phyloP scores from a whole-genome alignment of 2,113 vertebrate species.

The Muscicapa adusta region DNA sequence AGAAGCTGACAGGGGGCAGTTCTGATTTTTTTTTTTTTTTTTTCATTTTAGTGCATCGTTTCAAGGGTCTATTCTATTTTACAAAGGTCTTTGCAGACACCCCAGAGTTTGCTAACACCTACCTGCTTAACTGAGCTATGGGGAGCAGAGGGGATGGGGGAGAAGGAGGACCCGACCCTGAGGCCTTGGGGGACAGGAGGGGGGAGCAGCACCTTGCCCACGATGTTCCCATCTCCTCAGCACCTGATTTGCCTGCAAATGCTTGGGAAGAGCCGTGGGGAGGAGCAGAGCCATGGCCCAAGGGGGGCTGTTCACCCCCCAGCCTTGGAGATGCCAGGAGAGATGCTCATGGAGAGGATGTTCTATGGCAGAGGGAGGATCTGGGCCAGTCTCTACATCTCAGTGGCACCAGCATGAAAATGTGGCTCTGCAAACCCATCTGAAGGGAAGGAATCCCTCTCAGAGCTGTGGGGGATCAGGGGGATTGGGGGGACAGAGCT shows the following conservation, averaged over 20 bases:
- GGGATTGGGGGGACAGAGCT: neutral
- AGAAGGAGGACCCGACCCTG: neutral
- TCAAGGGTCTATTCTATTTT: neutral
- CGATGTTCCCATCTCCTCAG: neutral
- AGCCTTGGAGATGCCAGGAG: neutral
- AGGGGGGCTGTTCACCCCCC: neutral
- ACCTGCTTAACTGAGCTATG: neutral
- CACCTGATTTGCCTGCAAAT: neutral
- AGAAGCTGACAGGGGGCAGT: neutral
- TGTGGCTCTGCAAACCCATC: too few species aligned
- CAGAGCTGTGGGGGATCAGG: accelerated
- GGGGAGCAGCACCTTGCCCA: neutral
- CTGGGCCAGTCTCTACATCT: neutral
- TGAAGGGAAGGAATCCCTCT: neutral
- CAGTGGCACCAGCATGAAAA: neutral
- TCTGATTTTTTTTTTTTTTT: too few species aligned
- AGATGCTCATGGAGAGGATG: neutral
- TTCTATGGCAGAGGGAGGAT: neutral
- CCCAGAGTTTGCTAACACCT: neutral
- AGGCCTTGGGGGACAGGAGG: neutral
- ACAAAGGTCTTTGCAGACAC: neutral
- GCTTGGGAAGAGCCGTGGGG: neutral
- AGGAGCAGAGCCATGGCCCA: neutral
- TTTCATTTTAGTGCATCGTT: neutral
- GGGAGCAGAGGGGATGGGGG: neutral